Base-by-base conservation (phyloP, 2,888 invertebrate species). In the Adela reaumurella region DNA sequence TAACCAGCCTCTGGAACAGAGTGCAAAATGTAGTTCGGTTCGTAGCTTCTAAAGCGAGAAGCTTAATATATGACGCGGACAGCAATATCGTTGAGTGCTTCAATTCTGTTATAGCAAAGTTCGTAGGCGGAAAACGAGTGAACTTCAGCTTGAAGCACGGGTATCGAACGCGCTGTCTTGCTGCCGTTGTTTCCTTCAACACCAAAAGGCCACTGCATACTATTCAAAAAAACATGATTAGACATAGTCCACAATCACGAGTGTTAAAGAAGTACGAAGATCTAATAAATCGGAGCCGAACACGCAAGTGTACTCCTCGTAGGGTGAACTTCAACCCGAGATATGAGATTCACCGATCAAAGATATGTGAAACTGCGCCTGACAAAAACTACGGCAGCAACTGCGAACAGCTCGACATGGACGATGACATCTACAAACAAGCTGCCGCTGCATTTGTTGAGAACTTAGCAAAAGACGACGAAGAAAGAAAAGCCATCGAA, bases 31-130 rank as follows among this genome's bases (percentile, higher is more conserved):
- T n/a, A 5, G 17, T 19, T 17, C 4, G 6, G 4, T 4, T 14
- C 4, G n/a, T 48, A 3, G 45, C 44, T 11, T 18, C 2, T 14
- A 44, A 48, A 17, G 44, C 45, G 11, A 18, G 28, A 16, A 48
- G 48, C 35, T 19, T 48, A 14, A 17, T 49, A 24, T n/a, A 46
- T 20, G 46, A 46, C 20, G 29, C 24, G 8, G 46, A 46, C 41
- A 49, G 46, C 43, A 49, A 49, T 28, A 20, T 14, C 19, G 49
- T 46, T n/a, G 49, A 49, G 24, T 43, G 42, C 24, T 49, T 46
- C 43, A 46, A 46, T 43, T 42, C 43, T 18, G 35, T 46, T 29
- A 18, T 46, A 10, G 46, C 46, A 16, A 46, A 46, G 18, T 46
- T 46, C 18, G n/a, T 46, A 16, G 46, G 41, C 17, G 46, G 46